Percentiles rank a stretch among this genome's conserved stretches.
Conservation (phyloP, 2,888 invertebrate genomes). For the Epinotia demarniana region DNA sequence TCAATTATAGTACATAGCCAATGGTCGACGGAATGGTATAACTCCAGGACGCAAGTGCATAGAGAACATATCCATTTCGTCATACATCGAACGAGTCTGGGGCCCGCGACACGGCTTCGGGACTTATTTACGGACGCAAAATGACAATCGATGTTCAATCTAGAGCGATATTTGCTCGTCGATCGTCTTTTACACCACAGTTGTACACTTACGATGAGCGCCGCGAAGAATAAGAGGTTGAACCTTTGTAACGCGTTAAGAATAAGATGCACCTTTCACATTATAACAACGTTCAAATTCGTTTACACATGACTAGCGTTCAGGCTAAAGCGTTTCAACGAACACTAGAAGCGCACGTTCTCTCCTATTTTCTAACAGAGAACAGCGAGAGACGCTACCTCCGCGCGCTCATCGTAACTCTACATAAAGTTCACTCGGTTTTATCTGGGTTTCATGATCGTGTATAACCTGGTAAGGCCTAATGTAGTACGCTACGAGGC, state of each 20-base stretch:
- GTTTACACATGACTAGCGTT: slow-evolving; percentile 10
- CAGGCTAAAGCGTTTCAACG: neutral
- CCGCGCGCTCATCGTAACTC: slow-evolving; percentile 1
- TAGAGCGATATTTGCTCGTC: slow-evolving; percentile 23
- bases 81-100: slow-evolving; percentile 34
- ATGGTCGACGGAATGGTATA: slow-evolving; percentile 39
- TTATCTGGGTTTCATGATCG: neutral
- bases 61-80: slow-evolving; percentile 48
- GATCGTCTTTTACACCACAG: slow-evolving; percentile 3
- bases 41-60: slow-evolving; percentile 54
- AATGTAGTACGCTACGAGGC: neutral
- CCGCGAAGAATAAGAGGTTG: neutral
- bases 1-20: slow-evolving; percentile 43
- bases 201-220: neutral
- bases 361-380: slow-evolving; percentile 24
- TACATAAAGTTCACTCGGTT: neutral
- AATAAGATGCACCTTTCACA: neutral
- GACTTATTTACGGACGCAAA: neutral
- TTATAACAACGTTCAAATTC: neutral
- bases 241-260: neutral
- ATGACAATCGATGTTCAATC: slow-evolving; percentile 19
- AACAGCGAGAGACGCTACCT: slow-evolving; percentile 18
- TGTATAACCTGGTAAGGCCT: neutral
- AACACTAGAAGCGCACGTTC: neutral
- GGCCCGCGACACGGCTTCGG: slow-evolving; percentile 7